Conservation (phyloP, 2,113 vertebrate species). For the Nesoenas mayeri region DNA sequence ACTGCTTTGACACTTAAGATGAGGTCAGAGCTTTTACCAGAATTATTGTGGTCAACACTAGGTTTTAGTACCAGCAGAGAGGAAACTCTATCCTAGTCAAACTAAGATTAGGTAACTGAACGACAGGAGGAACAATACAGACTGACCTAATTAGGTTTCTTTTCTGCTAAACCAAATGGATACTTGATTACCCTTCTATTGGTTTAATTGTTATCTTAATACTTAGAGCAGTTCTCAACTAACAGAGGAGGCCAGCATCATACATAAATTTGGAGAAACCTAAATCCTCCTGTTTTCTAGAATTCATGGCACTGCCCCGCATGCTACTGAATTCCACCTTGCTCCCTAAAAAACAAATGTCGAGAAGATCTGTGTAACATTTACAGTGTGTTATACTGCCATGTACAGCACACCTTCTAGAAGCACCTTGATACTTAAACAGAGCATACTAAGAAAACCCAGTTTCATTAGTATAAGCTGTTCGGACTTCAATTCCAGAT, state of each 20-base stretch:
- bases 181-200: background rate
- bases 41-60: background rate
- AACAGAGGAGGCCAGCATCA: background rate
- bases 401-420: background rate
- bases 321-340: background rate
- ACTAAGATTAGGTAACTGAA: background rate
- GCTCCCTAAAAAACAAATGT: background rate
- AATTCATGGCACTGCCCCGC: background rate
- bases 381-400: background rate
- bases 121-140: background rate
- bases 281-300: background rate
- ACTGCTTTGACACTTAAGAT: background rate
- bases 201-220: background rate
- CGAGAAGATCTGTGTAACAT: background rate
- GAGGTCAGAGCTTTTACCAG: background rate
- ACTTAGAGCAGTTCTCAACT: background rate
- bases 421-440: background rate
- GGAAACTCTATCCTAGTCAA: background rate
- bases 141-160: background rate
- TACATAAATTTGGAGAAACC: background rate
- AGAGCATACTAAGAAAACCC: background rate
- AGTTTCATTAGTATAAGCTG: background rate
- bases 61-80: background rate
- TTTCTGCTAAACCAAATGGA: background rate
- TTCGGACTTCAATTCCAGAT: background rate